Evolutionary conservation across 2,888 invertebrate genomes (phyloP).

Genomic region (Cistogaster globosa): DNA sequence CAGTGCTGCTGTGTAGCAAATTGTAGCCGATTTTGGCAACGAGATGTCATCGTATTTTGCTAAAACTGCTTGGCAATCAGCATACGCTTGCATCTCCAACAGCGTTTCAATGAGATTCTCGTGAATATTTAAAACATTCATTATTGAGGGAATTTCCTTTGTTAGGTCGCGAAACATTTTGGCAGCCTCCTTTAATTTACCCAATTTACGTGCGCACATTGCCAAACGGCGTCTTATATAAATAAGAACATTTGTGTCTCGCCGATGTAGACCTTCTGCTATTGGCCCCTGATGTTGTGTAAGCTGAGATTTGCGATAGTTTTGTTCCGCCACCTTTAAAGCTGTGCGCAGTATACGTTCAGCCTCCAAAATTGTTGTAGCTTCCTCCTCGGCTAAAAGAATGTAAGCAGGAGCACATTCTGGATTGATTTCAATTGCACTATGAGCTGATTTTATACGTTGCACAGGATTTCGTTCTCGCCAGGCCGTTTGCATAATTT

Average conservation of each 20-base stretch:
- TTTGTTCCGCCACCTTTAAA: constrained; percentile 91
- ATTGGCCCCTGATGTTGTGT: constrained; percentile 89
- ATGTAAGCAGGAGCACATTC: constrained; percentile 98
- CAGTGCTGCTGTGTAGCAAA: constrained; percentile 97
- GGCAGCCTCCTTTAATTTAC: constrained; percentile 96
- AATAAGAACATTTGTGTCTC: constrained; percentile 96
- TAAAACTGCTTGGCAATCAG: constrained; percentile 96
- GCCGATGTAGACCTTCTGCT: constrained; percentile 90
- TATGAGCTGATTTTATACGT: constrained; percentile 94
- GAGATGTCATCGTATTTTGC: constrained; percentile 97
- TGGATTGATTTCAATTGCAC: constrained; percentile 92
- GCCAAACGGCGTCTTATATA: constrained; percentile 96
- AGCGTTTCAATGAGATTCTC: constrained; percentile 98
- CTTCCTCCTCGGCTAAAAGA: constrained; percentile 97
- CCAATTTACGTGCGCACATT: constrained; percentile 98
- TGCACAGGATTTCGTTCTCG: constrained; percentile 95
- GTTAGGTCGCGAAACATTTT: constrained; percentile 98
- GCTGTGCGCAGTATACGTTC: constrained; percentile 93
- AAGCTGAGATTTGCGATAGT: constrained; percentile 90
- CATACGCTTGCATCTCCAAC: constrained; percentile 97
- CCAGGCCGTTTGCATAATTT: constrained; percentile 98
- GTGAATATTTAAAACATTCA: constrained; percentile 96
- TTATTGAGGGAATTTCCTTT: constrained; percentile 97
- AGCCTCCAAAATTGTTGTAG: constrained; percentile 94
- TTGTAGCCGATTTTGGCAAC: constrained; percentile 96